Conservation (phyloP, 2,797 vertebrate species). For the Spinus pinus region DNA sequence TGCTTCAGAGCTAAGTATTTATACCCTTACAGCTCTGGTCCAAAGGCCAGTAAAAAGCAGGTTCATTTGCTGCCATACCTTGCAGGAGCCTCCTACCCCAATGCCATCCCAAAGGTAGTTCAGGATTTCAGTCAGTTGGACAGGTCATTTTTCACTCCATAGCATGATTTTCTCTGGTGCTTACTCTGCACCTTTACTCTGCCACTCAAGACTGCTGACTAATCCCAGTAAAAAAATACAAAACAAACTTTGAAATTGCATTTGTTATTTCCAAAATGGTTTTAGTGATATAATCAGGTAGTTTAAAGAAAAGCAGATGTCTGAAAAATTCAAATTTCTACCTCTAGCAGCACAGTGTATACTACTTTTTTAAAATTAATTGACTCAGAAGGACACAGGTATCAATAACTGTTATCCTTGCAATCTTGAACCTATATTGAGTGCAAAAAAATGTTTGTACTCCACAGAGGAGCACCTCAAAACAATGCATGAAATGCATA, state of each 20-base stretch:
- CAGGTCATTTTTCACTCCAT: not conserved
- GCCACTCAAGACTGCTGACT: not conserved
- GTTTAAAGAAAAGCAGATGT: not conserved
- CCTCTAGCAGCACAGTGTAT: not conserved
- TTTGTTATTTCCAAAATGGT: not conserved
- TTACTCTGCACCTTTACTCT: not conserved
- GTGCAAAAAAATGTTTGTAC: not conserved
- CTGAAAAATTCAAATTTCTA: not conserved
- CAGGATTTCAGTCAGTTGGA: accelerated
- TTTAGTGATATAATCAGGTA: not conserved
- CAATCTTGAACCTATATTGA: not conserved
- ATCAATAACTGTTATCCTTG: not conserved
- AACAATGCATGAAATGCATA: not conserved
- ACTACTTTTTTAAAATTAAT: not conserved
- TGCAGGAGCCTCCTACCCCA: not conserved
- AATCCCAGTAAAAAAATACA: not conserved
- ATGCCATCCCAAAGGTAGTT: not conserved
- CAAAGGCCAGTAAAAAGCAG: not conserved
- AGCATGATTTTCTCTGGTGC: not conserved
- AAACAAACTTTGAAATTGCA: not conserved
- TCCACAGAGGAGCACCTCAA: not conserved
- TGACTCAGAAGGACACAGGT: not conserved
- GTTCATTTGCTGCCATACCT: not conserved
- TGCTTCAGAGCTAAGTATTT: not conserved
- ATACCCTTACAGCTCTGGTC: not conserved